A percentile compares a stretch with the other conserved stretches of the same genome.
These are phyloP conservation scores for Netelia inedita DNA, from an alignment of 2,888 invertebrate species.

Conservation along the genomic window DNA sequence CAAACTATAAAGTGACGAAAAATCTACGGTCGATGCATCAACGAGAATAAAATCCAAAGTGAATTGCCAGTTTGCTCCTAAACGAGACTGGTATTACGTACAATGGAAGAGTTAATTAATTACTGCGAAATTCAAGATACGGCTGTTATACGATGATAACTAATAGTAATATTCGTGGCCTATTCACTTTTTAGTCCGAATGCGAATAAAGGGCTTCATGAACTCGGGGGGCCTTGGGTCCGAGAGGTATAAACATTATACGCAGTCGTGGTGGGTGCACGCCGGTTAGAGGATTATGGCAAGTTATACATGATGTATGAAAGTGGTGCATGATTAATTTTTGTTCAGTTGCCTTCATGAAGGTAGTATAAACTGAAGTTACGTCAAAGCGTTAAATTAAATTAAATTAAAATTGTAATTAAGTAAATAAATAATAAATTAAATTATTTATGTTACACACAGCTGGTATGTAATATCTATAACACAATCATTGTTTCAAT, in stretches of 20 bases:
- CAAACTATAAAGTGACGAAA: constrained; percentile 52
- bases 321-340: constrained; percentile 78
- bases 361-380: constrained; percentile 80
- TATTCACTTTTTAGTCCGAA: constrained; percentile 57
- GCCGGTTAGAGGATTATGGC: constrained; percentile 76
- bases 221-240: constrained; percentile 22
- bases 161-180: constrained; percentile 21
- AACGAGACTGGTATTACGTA: background rate
- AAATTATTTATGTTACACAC: constrained; percentile 85
- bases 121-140: constrained; percentile 13
- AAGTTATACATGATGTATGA: constrained; percentile 76
- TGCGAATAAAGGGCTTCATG: constrained; percentile 47
- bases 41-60: background rate
- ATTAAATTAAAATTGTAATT: constrained; percentile 70
- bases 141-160: constrained; percentile 26
- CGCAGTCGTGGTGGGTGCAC: constrained; percentile 53
- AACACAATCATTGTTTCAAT: constrained; percentile 84
- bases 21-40: constrained; percentile 42
- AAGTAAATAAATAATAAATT: constrained; percentile 74
- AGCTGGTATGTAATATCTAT: constrained; percentile 85
- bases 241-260: constrained; percentile 31
- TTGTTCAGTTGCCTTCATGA: constrained; percentile 74
- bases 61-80: background rate
- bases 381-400: constrained; percentile 58
- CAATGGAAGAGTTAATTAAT: background rate